Conservation (phyloP, 2,797 vertebrate genomes). For the Gymnothorax javanicus region DNA sequence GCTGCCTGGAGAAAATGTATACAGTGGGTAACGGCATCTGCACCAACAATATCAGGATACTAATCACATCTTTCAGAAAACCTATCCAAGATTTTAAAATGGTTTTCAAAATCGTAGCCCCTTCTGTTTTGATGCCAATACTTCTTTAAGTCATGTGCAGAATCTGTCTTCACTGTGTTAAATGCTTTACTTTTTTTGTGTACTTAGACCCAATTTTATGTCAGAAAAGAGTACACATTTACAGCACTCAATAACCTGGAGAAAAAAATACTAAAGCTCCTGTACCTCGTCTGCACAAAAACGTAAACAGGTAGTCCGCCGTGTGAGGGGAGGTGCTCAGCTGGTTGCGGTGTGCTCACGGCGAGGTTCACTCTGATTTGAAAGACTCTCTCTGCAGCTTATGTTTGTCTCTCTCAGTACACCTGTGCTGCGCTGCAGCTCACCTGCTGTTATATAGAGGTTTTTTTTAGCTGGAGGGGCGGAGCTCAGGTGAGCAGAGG, state of each 20-base stretch:
- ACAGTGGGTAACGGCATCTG: not conserved
- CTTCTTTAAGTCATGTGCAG: not conserved
- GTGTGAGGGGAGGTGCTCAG: not conserved
- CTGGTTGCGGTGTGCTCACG: not conserved
- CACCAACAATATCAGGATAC: not conserved
- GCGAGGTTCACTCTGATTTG: not conserved
- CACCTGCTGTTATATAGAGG: constrained; percentile 56
- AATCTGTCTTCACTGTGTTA: not conserved
- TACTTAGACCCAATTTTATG: not conserved
- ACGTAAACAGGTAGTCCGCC: constrained; percentile 37
- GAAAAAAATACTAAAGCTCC: not conserved
- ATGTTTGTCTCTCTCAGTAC: constrained; percentile 36
- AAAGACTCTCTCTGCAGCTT: not conserved
- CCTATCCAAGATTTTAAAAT: not conserved
- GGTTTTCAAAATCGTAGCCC: not conserved
- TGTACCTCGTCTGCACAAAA: constrained; percentile 21
- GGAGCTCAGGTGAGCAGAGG: constrained; percentile 42
- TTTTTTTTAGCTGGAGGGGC: constrained; percentile 17
- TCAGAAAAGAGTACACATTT: not conserved
- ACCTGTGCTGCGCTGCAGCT: not conserved
- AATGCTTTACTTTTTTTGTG: not conserved
- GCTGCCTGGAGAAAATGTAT: constrained; percentile 49
- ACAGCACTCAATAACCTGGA: not conserved
- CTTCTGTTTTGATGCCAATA: not conserved
- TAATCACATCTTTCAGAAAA: not conserved